These are phyloP conservation scores for Psephotus haematonotus DNA, from an alignment of 2,113 vertebrate genomes.

Conservation along the genomic window DNA sequence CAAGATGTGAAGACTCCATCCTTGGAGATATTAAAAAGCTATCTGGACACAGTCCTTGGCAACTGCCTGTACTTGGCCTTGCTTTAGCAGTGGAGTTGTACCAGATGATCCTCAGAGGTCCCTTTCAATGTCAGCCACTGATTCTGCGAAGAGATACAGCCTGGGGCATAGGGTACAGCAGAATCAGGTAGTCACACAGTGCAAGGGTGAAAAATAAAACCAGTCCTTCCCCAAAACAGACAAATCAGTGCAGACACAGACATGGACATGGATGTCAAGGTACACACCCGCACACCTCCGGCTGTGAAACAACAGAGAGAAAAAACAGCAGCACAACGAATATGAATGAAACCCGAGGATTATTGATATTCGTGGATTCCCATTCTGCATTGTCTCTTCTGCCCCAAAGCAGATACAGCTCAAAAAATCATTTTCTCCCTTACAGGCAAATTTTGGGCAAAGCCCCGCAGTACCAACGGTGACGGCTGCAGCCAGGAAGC, in stretches of 20 bases:
- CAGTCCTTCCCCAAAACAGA: not conserved
- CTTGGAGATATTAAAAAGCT: not conserved
- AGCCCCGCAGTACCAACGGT: accelerated
- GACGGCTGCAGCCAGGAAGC: not conserved
- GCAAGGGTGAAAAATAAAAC: not conserved
- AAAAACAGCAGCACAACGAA: not conserved
- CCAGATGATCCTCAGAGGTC: not conserved
- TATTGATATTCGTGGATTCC: too few species aligned
- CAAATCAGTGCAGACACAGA: not conserved
- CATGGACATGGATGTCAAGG: not conserved
- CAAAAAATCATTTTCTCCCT: not conserved
- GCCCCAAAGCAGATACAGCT: not conserved
- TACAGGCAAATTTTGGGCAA: accelerated
- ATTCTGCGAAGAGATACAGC: not conserved
- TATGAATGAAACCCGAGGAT: not conserved
- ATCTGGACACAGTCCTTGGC: not conserved
- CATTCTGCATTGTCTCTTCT: not conserved
- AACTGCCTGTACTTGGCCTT: not conserved
- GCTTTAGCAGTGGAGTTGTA: not conserved
- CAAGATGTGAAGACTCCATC: not conserved
- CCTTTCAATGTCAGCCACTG: not conserved
- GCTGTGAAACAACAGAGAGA: not conserved
- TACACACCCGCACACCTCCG: not conserved
- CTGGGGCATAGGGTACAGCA: not conserved
- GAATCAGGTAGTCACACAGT: not conserved